Evolutionary conservation across 2,797 vertebrate species (phyloP).

Genomic region (Spinus olivaceus): DNA sequence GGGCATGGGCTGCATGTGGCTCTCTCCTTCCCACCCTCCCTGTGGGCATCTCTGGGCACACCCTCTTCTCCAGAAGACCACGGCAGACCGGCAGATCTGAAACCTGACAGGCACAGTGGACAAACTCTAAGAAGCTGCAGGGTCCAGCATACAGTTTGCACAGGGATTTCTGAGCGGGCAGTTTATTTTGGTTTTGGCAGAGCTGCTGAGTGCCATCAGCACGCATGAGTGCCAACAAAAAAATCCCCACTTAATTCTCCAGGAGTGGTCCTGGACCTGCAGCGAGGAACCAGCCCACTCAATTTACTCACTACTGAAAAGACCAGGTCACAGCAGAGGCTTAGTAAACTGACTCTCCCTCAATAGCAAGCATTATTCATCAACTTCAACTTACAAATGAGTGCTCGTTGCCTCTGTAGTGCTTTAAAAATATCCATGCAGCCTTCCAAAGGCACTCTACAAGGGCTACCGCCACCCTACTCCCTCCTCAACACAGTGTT

Average conservation of each 20-base stretch:
- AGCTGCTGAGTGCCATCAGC: not conserved
- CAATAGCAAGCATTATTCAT: not conserved
- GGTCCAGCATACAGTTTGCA: not conserved
- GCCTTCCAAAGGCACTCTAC: not conserved
- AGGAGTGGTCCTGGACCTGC: not conserved
- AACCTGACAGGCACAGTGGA: not conserved
- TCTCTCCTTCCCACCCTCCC: not conserved
- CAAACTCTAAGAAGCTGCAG: not conserved
- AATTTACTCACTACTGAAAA: not conserved
- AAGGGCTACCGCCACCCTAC: not conserved
- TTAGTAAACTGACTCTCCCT: not conserved
- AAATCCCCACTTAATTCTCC: not conserved
- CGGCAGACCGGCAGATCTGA: not conserved
- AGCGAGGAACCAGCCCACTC: not conserved
- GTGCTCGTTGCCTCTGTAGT: not conserved
- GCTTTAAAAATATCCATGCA: not conserved
- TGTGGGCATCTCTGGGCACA: constrained; percentile 16
- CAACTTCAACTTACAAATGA: not conserved
- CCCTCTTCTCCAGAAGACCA: constrained; percentile 8
- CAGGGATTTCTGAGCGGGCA: not conserved
- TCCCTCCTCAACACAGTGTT: not conserved
- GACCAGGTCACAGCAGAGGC: not conserved
- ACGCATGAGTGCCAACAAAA: not conserved
- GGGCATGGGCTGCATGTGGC: not conserved
- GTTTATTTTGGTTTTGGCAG: not conserved